These are phyloP conservation scores for Bombus breviceps DNA, from an alignment of 1,140 invertebrate species.

Conservation along the genomic window DNA sequence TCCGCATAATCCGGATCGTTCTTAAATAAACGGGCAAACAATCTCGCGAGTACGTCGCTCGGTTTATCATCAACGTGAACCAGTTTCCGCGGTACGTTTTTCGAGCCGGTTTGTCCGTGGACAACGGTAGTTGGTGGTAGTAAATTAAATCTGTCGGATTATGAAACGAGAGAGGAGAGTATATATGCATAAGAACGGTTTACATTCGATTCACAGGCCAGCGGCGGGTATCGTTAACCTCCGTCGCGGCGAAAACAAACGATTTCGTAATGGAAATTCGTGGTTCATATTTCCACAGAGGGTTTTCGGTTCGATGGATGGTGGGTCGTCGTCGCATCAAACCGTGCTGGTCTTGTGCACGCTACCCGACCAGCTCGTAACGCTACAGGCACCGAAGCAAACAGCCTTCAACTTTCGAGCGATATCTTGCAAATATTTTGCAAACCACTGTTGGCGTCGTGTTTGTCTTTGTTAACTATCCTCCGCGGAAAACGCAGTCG, in stretches of 20 bases:
- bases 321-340: not conserved
- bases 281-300: slow-evolving; percentile 52
- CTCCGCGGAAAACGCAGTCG: not conserved
- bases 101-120: not conserved
- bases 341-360: not conserved
- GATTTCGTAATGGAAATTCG: slow-evolving; percentile 68
- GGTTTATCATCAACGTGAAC: not conserved
- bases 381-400: not conserved
- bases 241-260: slow-evolving; percentile 47
- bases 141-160: slow-evolving; percentile 67
- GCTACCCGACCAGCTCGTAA: not conserved
- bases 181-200: slow-evolving; percentile 66
- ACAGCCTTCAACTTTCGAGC: not conserved
- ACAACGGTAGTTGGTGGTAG: slow-evolving; percentile 31
- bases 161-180: slow-evolving; percentile 39
- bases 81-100: slow-evolving; percentile 27
- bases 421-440: slow-evolving; percentile 25
- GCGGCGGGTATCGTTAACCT: slow-evolving; percentile 59
- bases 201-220: slow-evolving; percentile 63
- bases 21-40: slow-evolving; percentile 16
- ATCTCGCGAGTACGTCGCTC: not conserved
- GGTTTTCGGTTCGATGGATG: not conserved
- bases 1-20: not conserved
- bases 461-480: slow-evolving; percentile 1
- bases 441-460: not conserved